Percentiles rank a stretch among this genome's conserved stretches.
These are phyloP conservation scores for Crypturellus tataupa DNA, from an alignment of 2,797 vertebrate species.

Conservation along the genomic window DNA sequence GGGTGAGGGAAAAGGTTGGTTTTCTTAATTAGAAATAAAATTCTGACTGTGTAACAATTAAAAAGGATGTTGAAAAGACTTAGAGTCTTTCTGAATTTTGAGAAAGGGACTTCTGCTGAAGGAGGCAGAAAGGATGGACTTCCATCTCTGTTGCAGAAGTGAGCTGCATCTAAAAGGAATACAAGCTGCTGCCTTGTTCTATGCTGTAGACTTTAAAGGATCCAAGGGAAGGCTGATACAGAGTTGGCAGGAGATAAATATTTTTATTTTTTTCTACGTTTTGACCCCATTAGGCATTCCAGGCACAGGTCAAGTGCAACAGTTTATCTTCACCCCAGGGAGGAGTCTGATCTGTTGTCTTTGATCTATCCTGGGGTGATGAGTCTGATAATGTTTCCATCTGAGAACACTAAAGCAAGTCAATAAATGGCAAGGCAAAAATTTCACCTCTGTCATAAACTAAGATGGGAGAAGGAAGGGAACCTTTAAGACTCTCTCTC, in stretches of 20 bases:
- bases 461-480: neutral
- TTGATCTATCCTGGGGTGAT: conserved; percentile 44
- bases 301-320: conserved; percentile 56
- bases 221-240: neutral
- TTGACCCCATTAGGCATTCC: conserved; percentile 60
- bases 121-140: neutral
- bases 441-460: conserved; percentile 23
- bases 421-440: conserved; percentile 51
- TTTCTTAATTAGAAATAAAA: neutral
- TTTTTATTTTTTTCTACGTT: conserved; percentile 49
- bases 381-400: conserved; percentile 58
- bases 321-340: conserved; percentile 42
- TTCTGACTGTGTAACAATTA: neutral
- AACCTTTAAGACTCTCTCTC: neutral
- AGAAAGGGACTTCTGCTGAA: neutral
- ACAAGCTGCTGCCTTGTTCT: neutral
- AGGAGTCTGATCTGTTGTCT: conserved; percentile 57
- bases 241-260: neutral
- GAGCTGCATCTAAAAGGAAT: neutral
- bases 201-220: neutral
- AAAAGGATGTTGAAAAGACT: neutral
- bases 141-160: neutral
- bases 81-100: neutral
- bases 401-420: conserved; percentile 41
- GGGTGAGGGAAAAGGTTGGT: neutral